Conservation (phyloP, 2,113 vertebrate species). For the Gnathonemus longibarbis region DNA sequence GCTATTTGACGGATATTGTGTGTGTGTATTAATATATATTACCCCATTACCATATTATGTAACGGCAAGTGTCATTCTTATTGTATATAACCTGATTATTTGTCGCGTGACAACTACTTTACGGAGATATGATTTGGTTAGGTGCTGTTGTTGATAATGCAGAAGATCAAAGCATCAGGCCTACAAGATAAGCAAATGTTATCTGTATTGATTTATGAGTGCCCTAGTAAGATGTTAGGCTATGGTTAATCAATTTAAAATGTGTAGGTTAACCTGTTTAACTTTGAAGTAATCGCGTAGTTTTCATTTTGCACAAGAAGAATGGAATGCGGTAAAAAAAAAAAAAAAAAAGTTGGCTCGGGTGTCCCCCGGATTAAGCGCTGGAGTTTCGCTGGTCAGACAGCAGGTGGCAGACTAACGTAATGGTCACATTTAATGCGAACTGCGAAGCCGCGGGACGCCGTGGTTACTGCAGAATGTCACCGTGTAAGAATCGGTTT, state of each 20-base stretch:
- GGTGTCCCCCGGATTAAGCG: neutral
- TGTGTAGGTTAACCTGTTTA: neutral
- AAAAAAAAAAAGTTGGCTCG: neutral
- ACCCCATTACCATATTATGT: neutral
- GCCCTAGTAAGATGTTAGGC: neutral
- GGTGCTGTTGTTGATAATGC: neutral
- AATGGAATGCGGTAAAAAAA: neutral
- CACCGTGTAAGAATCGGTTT: neutral
- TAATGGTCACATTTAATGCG: neutral
- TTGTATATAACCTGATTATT: neutral
- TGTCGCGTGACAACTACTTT: neutral
- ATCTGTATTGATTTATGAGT: neutral
- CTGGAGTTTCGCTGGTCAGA: neutral
- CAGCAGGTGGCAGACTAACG: constrained; percentile 17
- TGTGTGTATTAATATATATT: neutral
- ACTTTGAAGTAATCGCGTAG: neutral
- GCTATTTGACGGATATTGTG: neutral
- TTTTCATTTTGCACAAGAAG: neutral
- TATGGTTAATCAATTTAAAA: neutral
- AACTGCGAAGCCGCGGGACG: neutral
- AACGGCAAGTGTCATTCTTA: too few species aligned
- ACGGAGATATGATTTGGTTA: neutral
- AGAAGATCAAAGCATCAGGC: neutral
- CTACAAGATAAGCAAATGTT: neutral
- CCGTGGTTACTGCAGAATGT: neutral